These are phyloP conservation scores for Carposina sasakii DNA, from an alignment of 1,140 invertebrate species.

Conservation along the genomic window DNA sequence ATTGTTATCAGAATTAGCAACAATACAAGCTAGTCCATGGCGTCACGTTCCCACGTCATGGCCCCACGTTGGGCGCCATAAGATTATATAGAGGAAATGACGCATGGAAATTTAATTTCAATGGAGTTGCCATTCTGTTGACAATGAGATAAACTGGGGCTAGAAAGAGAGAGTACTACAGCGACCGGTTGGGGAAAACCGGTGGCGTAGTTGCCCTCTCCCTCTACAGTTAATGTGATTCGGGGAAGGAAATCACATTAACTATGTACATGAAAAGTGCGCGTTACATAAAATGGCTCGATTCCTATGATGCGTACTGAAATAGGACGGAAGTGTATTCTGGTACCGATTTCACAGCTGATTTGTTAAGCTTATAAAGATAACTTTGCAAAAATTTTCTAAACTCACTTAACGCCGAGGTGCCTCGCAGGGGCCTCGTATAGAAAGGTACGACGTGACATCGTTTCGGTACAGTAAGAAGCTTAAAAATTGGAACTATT, in stretches of 20 bases:
- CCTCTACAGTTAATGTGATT: slow-evolving; percentile 54
- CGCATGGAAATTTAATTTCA: no score
- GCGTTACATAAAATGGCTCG: slow-evolving; percentile 72
- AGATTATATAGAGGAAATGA: no score
- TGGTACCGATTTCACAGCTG: slow-evolving; percentile 70
- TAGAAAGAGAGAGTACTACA: neutral
- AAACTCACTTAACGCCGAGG: slow-evolving; percentile 49
- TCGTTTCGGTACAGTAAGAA: slow-evolving; percentile 60
- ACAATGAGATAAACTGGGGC: no score
- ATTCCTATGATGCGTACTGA: slow-evolving; percentile 70
- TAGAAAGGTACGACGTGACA: slow-evolving; percentile 41
- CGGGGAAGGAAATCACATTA: slow-evolving; percentile 65
- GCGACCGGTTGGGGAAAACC: neutral
- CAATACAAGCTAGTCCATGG: no score
- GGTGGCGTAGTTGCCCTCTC: neutral
- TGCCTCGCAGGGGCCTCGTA: slow-evolving; percentile 38
- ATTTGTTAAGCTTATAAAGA: slow-evolving; percentile 68
- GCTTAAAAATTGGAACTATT: slow-evolving; percentile 68
- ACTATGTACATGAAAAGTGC: slow-evolving; percentile 53
- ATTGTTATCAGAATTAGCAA: no score
- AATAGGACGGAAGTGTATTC: slow-evolving; percentile 72
- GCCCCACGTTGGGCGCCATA: no score
- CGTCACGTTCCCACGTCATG: no score
- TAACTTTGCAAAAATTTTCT: slow-evolving; percentile 64
- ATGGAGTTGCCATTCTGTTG: no score